Percentiles rank a stretch among this genome's conserved stretches.
These are phyloP conservation scores for Chydorus sphaericus DNA, from an alignment of 2,888 invertebrate species.

Conservation along the genomic window DNA sequence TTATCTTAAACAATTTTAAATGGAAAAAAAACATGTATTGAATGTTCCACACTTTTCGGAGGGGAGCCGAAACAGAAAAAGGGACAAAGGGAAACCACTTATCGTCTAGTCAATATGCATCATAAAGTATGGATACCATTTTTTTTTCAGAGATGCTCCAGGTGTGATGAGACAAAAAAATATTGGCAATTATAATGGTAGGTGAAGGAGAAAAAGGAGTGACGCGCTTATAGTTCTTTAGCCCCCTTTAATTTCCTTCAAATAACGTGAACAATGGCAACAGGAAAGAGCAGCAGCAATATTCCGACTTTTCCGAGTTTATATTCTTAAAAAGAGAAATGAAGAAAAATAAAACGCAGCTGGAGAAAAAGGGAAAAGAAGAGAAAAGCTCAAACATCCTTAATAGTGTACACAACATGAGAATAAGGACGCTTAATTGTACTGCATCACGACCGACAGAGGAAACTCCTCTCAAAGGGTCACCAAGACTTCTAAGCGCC, in stretches of 20 bases:
- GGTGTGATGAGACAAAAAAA: not conserved
- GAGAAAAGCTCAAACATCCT: conserved; percentile 3
- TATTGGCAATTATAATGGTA: not conserved
- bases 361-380: not conserved
- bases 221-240: too few relatives aligned
- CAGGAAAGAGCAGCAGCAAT: conserved; percentile 1
- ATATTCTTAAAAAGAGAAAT: not conserved
- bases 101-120: conserved; percentile 3
- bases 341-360: not conserved
- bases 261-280: conserved; percentile 8
- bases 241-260: too few relatives aligned
- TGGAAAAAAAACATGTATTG: conserved; percentile 7
- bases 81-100: too few relatives aligned
- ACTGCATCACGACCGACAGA: conserved; percentile 10
- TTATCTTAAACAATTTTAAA: conserved; percentile 8
- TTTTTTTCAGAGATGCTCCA: not conserved
- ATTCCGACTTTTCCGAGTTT: not conserved
- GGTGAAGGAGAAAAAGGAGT: not conserved
- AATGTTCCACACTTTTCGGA: conserved; percentile 3
- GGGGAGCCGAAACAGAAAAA: conserved; percentile 3
- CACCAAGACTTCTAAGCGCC: too few relatives aligned
- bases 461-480: too few relatives aligned
- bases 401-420: not conserved
- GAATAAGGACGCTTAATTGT: conserved; percentile 10
- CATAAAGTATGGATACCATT: conserved; percentile 6